Evolutionary conservation across 2,888 invertebrate genomes (phyloP).

Genomic region (Ichneumon xanthorius): DNA sequence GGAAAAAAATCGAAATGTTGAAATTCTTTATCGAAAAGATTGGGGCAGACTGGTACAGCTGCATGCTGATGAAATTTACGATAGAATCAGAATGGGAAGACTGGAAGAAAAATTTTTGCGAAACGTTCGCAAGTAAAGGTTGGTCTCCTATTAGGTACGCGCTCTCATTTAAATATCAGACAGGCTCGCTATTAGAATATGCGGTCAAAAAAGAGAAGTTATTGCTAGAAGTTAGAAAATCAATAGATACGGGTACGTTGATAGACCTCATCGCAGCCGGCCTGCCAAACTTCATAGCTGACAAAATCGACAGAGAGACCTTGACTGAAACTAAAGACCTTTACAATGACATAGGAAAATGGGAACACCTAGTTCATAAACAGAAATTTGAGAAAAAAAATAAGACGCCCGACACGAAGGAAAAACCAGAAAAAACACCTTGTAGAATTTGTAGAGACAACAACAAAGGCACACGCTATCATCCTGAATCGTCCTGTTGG

Average conservation of each 20-base stretch:
- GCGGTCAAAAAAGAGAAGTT: constrained; percentile 38
- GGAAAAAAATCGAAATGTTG: constrained; percentile 67
- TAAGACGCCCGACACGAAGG: not conserved
- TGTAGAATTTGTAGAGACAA: constrained; percentile 62
- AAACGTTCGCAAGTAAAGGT: constrained; percentile 74
- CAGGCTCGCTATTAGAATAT: constrained; percentile 44
- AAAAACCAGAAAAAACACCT: constrained; percentile 39
- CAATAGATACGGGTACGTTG: constrained; percentile 25
- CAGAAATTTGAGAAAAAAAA: constrained; percentile 47
- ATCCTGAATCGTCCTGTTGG: constrained; percentile 68
- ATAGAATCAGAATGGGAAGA: constrained; percentile 67
- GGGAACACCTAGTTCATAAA: constrained; percentile 71
- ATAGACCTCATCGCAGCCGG: constrained; percentile 73
- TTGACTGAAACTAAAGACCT: constrained; percentile 72
- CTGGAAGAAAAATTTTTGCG: constrained; percentile 70
- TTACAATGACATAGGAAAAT: constrained; percentile 73
- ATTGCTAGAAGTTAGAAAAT: constrained; percentile 22
- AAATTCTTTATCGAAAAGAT: constrained; percentile 68
- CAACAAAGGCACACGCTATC: constrained; percentile 63
- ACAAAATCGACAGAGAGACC: constrained; percentile 64
- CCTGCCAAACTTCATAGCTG: constrained; percentile 73
- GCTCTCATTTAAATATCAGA: constrained; percentile 63
- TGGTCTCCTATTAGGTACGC: constrained; percentile 73
- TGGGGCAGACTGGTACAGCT: constrained; percentile 72
- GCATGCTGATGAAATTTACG: constrained; percentile 70